Base-by-base conservation (phyloP, 1,140 invertebrate species). In the Eulimnadia texana region DNA sequence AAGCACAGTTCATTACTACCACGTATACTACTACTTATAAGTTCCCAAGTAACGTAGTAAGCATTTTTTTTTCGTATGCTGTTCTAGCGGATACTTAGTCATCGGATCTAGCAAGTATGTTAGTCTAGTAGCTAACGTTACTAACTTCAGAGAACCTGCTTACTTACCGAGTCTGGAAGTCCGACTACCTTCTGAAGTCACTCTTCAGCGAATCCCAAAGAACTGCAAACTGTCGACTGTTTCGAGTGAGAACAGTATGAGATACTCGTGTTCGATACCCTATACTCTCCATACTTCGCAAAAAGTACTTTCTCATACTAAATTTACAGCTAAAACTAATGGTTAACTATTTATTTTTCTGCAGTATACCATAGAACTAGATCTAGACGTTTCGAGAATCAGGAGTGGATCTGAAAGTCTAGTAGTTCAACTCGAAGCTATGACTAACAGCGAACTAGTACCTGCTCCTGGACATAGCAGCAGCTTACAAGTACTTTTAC, bases 71-170 rank as follows among this genome's bases (percentile, higher is more conserved):
- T 49, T 54, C 11, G 25, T 27, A 16, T 49, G 16, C 10, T 61
- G 10, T 61, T 20, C 24, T n/a, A 47, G 13, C 23, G 49, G 42
- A 10, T 25, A 58, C 2, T 64, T 64, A 19, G 47, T 63, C 11
- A 50, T 68, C 49, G 67, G 67, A 10, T 58, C 64, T 13, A 16
- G 23, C 13, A 58, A 64, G 1, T 52, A 23, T 11, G 11, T 68
- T 3, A 22, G 49, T 24, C 24, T 68, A 16, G 56, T 63, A 52
- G 53, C 64, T 3, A 63, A 52, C 13, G 19, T 68, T 0, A 33
- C 3, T 3, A 68, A 68, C 60, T 29, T 55, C 29, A 60, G 63
- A 22, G 67, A 68, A 60, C 58, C 60, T 20, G 66, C 67, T 2
- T 66, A 64, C 58, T 50, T 64, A 23, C 53, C 67, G 13, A 53